Evolutionary conservation across 1,140 invertebrate species (phyloP).

Genomic region (Lasioglossum baleicum): DNA sequence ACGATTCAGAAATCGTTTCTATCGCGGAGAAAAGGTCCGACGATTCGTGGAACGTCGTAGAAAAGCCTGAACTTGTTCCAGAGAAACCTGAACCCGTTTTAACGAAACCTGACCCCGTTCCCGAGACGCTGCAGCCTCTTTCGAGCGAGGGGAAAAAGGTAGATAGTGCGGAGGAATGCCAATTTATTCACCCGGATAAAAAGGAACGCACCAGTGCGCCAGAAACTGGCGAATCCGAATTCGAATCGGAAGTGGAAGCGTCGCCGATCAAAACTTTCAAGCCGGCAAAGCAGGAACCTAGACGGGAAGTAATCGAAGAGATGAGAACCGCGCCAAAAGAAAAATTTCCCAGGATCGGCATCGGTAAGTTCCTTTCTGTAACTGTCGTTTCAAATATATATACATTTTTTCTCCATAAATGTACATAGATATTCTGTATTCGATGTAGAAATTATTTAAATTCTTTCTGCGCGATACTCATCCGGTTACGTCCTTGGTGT

Average conservation of each 20-base stretch:
- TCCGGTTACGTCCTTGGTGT: neutral
- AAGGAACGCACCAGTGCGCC: slow-evolving; percentile 54
- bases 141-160: slow-evolving; percentile 13
- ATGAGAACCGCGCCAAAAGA: slow-evolving; percentile 84
- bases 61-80: slow-evolving; percentile 21
- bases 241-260: slow-evolving; percentile 72
- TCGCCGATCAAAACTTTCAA: slow-evolving; percentile 65
- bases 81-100: slow-evolving; percentile 19
- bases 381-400: neutral
- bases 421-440: too few relatives aligned
- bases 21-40: slow-evolving; percentile 46
- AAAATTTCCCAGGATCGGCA: slow-evolving; percentile 84
- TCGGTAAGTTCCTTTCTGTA: slow-evolving; percentile 79
- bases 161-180: slow-evolving; percentile 28
- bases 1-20: slow-evolving; percentile 41
- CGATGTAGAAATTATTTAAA: too few relatives aligned
- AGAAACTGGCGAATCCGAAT: slow-evolving; percentile 69
- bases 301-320: slow-evolving; percentile 58
- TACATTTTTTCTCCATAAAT: too few relatives aligned
- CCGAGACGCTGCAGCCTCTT: slow-evolving; percentile 19
- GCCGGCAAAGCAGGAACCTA: slow-evolving; percentile 9
- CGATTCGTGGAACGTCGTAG: slow-evolving; percentile 64
- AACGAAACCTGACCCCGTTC: neutral
- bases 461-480: neutral
- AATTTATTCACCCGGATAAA: slow-evolving; percentile 17